Conservation (phyloP, 2,888 invertebrate species). For the Yponomeuta cagnagella region DNA sequence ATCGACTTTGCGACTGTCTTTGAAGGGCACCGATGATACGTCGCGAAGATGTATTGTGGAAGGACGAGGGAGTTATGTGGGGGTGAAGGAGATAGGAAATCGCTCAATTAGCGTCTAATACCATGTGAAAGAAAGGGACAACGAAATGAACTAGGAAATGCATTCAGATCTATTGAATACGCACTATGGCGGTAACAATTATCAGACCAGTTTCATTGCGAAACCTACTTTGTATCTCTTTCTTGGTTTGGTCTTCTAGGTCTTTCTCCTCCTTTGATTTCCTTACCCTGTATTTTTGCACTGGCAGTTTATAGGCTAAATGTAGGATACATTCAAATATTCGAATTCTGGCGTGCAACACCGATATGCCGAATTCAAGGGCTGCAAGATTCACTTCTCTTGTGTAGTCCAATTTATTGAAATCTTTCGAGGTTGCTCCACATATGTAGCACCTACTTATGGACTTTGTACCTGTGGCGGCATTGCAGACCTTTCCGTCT, state of each 20-base stretch:
- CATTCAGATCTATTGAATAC: no score
- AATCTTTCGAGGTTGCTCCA: neutral
- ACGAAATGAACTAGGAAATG: no score
- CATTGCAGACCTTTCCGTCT: constrained; percentile 17
- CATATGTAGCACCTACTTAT: constrained; percentile 5
- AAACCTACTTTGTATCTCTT: constrained; percentile 20
- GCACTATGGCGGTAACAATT: no score
- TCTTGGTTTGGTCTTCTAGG: constrained; percentile 16
- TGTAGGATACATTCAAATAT: constrained; percentile 15
- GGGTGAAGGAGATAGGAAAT: no score
- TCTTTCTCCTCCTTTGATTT: constrained; percentile 20
- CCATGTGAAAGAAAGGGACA: no score
- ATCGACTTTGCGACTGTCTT: no score
- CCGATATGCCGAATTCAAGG: constrained; percentile 16
- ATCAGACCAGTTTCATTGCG: constrained; percentile 12
- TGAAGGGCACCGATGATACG: no score
- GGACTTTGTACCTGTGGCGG: constrained; percentile 15
- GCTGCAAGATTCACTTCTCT: constrained; percentile 4
- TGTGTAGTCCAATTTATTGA: constrained; percentile 14
- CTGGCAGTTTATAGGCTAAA: constrained; percentile 18
- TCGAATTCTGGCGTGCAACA: constrained; percentile 17
- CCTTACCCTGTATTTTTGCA: constrained; percentile 25
- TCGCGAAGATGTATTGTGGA: no score
- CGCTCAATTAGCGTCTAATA: no score
- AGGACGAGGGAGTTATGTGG: no score